Percentiles rank a stretch among this genome's conserved stretches.
phyloP scores from a whole-genome alignment of 2,888 invertebrate species.

The Choristoneura rosaceana region DNA sequence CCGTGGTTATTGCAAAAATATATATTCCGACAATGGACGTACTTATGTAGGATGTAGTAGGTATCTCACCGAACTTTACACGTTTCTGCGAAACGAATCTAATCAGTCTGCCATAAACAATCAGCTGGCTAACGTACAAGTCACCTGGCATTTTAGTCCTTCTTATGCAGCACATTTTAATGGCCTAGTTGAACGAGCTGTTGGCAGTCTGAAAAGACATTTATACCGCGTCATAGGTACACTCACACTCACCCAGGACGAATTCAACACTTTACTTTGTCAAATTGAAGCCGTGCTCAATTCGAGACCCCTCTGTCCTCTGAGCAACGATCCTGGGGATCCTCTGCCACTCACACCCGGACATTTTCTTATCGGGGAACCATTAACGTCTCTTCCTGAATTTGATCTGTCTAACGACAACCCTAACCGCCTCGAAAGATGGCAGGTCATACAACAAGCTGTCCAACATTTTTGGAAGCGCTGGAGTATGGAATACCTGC shows the following conservation, averaged over 20 bases:
- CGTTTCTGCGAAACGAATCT: background rate
- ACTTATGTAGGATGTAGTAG: background rate
- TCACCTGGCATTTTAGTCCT: background rate
- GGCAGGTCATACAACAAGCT: too few relatives aligned
- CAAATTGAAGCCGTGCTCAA: background rate
- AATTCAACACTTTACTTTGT: background rate
- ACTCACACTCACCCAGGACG: background rate
- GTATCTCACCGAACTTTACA: background rate
- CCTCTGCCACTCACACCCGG: conserved; percentile 11
- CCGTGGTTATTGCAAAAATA: too few relatives aligned
- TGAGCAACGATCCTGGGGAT: background rate
- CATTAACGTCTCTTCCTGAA: conserved; percentile 2
- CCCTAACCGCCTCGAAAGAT: too few relatives aligned
- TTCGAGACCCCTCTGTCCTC: background rate
- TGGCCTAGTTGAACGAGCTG: too few relatives aligned
- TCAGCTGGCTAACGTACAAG: background rate
- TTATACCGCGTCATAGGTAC: background rate
- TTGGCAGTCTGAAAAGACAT: background rate
- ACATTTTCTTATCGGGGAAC: conserved; percentile 20
- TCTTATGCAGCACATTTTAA: too few relatives aligned
- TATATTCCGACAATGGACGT: background rate
- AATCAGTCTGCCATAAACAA: background rate
- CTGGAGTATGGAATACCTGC: too few relatives aligned
- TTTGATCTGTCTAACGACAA: too few relatives aligned
- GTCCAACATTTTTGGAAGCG: too few relatives aligned